phyloP scores from a whole-genome alignment of 2,888 invertebrate genomes.

The Hydrotaea diabolus region DNA sequence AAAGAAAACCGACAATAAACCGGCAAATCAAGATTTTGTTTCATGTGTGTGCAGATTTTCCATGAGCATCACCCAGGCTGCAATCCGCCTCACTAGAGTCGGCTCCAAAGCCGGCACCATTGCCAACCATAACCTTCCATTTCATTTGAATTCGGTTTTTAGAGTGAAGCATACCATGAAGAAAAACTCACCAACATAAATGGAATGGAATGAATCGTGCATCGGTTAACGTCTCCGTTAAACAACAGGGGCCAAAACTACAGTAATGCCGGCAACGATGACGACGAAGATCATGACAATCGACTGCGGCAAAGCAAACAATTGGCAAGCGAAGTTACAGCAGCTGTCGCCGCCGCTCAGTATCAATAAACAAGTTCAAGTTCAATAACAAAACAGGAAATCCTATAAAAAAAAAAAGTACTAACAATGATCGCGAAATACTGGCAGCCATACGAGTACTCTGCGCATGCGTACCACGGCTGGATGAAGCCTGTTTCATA shows the following conservation, averaged over 20 bases:
- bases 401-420: conserved; percentile 4
- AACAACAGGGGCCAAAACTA: neutral
- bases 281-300: neutral
- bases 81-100: neutral
- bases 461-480: neutral
- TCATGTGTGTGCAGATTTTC: conserved; percentile 44
- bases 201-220: neutral
- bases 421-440: neutral
- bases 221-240: neutral
- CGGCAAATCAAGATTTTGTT: conserved; percentile 61
- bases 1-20: conserved; percentile 57
- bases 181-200: neutral
- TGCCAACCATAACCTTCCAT: conserved; percentile 13
- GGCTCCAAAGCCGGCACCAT: conserved; percentile 10
- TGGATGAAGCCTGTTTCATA: conserved; percentile 51
- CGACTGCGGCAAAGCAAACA: conserved; percentile 3
- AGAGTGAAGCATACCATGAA: neutral
- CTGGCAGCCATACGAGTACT: neutral
- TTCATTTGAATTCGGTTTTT: conserved; percentile 29
- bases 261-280: neutral
- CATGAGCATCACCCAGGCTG: conserved; percentile 13
- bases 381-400: conserved; percentile 64
- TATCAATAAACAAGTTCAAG: conserved; percentile 60
- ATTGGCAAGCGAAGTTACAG: too few relatives aligned
- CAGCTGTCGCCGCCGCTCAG: neutral